Base-by-base conservation (phyloP, 2,113 vertebrate genomes). In the Tychaedon coryphoeus region DNA sequence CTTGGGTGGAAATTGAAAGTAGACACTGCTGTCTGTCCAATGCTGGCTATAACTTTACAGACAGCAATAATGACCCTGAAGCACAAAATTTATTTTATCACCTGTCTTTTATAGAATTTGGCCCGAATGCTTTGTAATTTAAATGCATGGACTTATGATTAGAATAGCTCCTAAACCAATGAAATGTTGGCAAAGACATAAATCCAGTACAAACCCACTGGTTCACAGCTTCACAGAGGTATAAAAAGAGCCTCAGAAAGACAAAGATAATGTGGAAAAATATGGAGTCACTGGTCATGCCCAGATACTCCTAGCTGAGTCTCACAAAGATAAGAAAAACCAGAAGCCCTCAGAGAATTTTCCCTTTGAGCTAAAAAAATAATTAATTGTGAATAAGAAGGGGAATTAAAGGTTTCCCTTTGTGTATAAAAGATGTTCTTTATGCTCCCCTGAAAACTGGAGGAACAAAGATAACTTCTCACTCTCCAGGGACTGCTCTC, bases 51-150 rank as follows among this genome's bases (percentile, higher is more conserved):
- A 66, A 88, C 87, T 96, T 97, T 84, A 95, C 61, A 90, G 91
- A 70, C 77, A 89, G 87, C 73, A 80, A 53, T 96, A 93, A 88
- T 92, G 84, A 86, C 40, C 80, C 61, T 36, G 50, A 79, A 92
- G 70, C 85, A 91, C 50, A 78, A 78, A 90, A 96, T 95, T 61
- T 89, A 89, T 97, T 95, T 90, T 94, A 95, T 96, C 47, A 88
- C 88, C 93, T 93, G 75, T 51, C 56, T 92, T 94, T 96, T 95
- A 97, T 82, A 90, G 92, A 88, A 96, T 96, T 96, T 97, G 81
- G 85, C 92, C 92, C 96, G 92, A 91, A 70, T 7, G 20, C 60
- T 95, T 95, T 95, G 79, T 91, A 86, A 97, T 97, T 96, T 95
- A 97, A 96, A 97, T 97, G 92, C 95, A 96, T 85, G 66, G 92